Base-by-base conservation (phyloP, 2,888 invertebrate genomes). In the Celastrina argiolus region DNA sequence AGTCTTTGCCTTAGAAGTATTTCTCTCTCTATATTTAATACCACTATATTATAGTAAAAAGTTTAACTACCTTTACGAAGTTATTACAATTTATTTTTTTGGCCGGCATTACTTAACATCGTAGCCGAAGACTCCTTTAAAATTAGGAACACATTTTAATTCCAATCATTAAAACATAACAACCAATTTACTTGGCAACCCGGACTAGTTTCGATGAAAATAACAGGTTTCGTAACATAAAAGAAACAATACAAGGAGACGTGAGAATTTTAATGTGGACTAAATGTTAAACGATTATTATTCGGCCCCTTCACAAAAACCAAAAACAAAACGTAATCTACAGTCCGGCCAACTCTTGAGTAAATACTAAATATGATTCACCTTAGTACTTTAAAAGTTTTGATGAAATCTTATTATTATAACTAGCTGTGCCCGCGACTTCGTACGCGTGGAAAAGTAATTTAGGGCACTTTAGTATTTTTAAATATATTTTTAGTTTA, bases 241-340 rank as follows among this genome's bases (percentile, higher is more conserved):
- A 61, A 61, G 36, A 34, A 61, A 61, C 36, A 61, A 36, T 61
- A 61, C 61, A 61, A 36, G 36, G 61, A 61, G 61, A 36, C 61
- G 61, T 61, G 61, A 18, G 61, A 61, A 61, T 14, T 61, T 51
- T 61, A 31, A 39, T 18, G 22, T 61, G 22, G 22, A 18, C 36
- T 36, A 36, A 61, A 61, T 36, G 36, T 61, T 58, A 34, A 34
- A 58, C 16, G 18, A 34, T 16, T 31, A 51, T 18, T 18, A 31
- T 58, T 16, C 34, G 58, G 34, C 16, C n/a, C 26, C 31, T 34
- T 58, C 22, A 51, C 51, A 51, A 51, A 51, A 45, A 45, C 26
- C n/a, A 58, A 58, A 58, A 58, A 58, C 16, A 51, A 51, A 22
- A 51, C 22, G 8, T 18, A 22, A 22, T 22, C 45, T 18, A 8